Evolutionary conservation across 2,797 vertebrate species (phyloP), one percentile per base, ranked within the genome.

Genomic region (Sebastes alutus): DNA sequence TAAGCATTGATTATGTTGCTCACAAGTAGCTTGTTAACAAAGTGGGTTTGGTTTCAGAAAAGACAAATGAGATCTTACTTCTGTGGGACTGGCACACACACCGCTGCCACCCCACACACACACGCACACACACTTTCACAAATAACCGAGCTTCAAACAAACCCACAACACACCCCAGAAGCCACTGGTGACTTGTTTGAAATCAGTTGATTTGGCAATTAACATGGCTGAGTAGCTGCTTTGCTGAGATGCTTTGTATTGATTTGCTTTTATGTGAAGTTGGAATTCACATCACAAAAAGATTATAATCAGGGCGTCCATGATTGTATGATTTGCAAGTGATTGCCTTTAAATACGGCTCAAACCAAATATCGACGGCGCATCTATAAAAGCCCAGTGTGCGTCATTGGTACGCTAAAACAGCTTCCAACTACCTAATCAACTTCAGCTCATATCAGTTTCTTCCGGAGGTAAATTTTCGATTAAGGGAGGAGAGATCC

Each of bases 311-410:
- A 83, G 75, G 61, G 29, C 32, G 33, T 67, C 42, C 25, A 76
- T 84, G 75, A 82, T 75, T 89, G 83, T 87, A 77, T 87, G 84
- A 87, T 87, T 87, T 86, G 75, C 62, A 85, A 86, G 74, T 78
- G 73, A 89, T 77, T 90, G 83, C 73, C 62, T 87, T 85, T 86
- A 89, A 89, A 90, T 89, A 82, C 71, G 70, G 27, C 72, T 86
- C 66, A 81, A 81, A 77, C 61, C 60, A 81, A 84, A 85, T 82
- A 75, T 72, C 78, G 74, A 69, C 7, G 35, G 6, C 20, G 56
- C 27, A 55, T 81, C 68, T 73, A 52, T 38, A 79, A 86, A 87
- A 61, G 25, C 77, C 67, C 63, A 29, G 49, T 67, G 33, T 67
- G 66, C 49, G 33, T 72, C 67, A 55, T 2, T 72, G 78, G 69